Evolutionary conservation across 2,888 invertebrate genomes (phyloP), one percentile per base, ranked within the genome.

Genomic region (Drosophila pseudotalamancana): DNA sequence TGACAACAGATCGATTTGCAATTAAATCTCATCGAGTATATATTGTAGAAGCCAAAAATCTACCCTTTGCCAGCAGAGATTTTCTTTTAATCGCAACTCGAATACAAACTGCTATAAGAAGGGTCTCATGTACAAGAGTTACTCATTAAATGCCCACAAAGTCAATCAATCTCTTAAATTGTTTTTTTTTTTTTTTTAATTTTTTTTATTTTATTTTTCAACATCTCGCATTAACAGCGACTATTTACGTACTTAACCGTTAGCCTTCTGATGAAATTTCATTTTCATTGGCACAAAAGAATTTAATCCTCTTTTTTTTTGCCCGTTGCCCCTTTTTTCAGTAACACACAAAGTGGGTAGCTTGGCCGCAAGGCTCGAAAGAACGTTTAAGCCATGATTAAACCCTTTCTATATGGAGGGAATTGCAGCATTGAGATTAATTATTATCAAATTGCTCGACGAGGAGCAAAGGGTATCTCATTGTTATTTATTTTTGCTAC

Each of bases 161-260:
- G 48, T 9, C 27, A 27, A 49, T 59, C 50, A 29, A 62, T 62
- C 57, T 37, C 37, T 59, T 59, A 23, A 50, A 31, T 59, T 43
- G 59, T 19, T 50, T 39, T 29, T 34, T 48, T 9, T 34, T n/a
- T n/a, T n/a, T n/a, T n/a, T n/a, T n/a, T n/a, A n/a, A n/a, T n/a
- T n/a, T n/a, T n/a, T n/a, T n/a, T n/a, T n/a, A n/a, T n/a, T n/a
- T n/a, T n/a, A n/a, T n/a, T n/a, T n/a, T n/a, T n/a, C n/a, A n/a
- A 19, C 27, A 56, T 57, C 40, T 48, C 40, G 57, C 48, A 48
- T 48, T 61, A 42, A 14, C 57, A 57, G n/a, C 40, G 40, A 48
- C n/a, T n/a, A n/a, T n/a, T n/a, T 42, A 19, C 19, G 32, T 19
- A 40, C 27, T 55, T 45, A 23, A 12, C 14, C 19, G 35, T 56